Conservation (phyloP, 2,113 vertebrate genomes). For the Willisornis vidua region DNA sequence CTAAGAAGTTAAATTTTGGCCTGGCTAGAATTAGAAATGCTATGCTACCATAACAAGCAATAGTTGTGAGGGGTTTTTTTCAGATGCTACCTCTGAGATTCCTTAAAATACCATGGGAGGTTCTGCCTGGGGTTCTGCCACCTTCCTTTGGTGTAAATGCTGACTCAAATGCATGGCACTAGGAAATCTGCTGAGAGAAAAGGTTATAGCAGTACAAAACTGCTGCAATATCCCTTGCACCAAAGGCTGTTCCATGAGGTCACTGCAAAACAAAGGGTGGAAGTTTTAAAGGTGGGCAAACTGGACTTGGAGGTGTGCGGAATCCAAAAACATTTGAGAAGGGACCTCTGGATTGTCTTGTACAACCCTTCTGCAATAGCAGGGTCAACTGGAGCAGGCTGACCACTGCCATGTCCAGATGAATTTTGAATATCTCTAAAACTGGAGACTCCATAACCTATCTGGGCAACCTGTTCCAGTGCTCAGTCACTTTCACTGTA, state of each 20-base stretch:
- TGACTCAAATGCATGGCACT: not conserved
- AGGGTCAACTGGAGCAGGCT: not conserved
- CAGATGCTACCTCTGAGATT: not conserved
- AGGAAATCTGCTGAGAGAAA: not conserved
- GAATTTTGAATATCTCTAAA: not conserved
- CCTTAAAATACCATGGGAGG: not conserved
- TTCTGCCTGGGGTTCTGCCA: conserved; percentile 23
- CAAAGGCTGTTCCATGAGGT: not conserved
- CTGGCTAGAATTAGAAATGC: not conserved
- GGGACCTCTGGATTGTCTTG: not conserved
- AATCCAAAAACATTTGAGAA: not conserved
- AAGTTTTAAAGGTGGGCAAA: not conserved
- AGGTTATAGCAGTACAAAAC: not conserved
- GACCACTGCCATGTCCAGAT: not conserved
- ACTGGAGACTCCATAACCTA: not conserved
- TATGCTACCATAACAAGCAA: not conserved
- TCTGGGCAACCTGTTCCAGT: not conserved
- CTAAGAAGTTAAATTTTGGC: not conserved
- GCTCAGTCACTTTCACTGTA: not conserved
- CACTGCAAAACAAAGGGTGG: not conserved
- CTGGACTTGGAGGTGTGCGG: not conserved
- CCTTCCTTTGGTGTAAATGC: conserved; percentile 1
- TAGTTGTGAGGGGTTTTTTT: not conserved
- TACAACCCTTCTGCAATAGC: not conserved
- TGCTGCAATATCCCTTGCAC: not conserved